Base-by-base conservation (phyloP, 1,140 invertebrate genomes). In the Bombus picipes region DNA sequence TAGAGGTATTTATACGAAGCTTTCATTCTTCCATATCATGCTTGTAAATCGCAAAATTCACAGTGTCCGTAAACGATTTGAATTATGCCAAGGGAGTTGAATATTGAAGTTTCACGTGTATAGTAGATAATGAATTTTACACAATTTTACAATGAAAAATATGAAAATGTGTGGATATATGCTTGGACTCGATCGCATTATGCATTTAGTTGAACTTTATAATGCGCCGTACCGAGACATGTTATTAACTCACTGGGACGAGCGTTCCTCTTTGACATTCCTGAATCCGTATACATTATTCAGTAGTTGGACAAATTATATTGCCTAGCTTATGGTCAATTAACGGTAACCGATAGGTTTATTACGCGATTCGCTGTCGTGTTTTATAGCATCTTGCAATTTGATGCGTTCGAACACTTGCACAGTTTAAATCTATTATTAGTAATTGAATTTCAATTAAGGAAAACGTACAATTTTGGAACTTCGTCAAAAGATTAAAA, bases 301-400 rank as follows among this genome's bases (percentile, higher is more conserved):
- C 59, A 32, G 22, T 28, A 43, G 32, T 28, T 6, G 71, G 37
- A 75, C 57, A 34, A 74, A 82, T 82, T 82, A 82, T 43, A 41
- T 15, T 39, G 15, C 41, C 57, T 28, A 22, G n/a, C 32, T 37
- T 53, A 13, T 70, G 34, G 41, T 34, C 71, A 75, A 75, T 75
- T 75, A 81, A 74, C 79, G 70, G n/a, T 53, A 62, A 53, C n/a
- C 70, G 70, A 72, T 41, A 9, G 39, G 34, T 39, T 47, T 72
- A 43, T 28, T 47, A 73, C 62, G 59, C 9, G 34, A 39, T 32
- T 39, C 47, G 1, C 22, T 9, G 65, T 18, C 71, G 71, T 73
- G 39, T 41, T 72, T 28, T 39, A 43, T 28, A 22, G 41, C 18
- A 53, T 53, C 43, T 34, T 25, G 73, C 28, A 28, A 8, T 9